A percentile compares a stretch with the other conserved stretches of the same genome.
phyloP scores from a whole-genome alignment of 2,888 invertebrate genomes.

The Brachypalpus laphriformis region DNA sequence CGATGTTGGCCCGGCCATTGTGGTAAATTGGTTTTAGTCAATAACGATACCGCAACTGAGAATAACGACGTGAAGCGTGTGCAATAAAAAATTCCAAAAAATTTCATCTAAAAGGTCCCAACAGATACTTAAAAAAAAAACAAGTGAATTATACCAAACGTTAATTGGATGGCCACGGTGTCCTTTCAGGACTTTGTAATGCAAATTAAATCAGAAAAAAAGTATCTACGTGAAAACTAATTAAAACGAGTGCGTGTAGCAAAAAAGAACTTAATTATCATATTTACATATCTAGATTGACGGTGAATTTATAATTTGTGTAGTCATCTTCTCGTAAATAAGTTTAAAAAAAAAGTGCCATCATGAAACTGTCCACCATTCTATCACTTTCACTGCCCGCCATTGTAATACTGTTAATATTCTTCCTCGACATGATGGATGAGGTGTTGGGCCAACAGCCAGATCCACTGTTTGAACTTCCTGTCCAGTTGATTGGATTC shows the following conservation, averaged over 20 bases:
- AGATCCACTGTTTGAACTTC: slow-evolving; percentile 88
- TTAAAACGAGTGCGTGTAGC: slow-evolving; percentile 50
- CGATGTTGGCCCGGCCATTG: slow-evolving; percentile 67
- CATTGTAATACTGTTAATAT: slow-evolving; percentile 79
- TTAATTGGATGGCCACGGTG: slow-evolving; percentile 49
- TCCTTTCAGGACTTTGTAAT: slow-evolving; percentile 57
- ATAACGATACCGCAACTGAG: slow-evolving; percentile 59
- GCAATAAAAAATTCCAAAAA: neutral
- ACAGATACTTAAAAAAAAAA: slow-evolving; percentile 5
- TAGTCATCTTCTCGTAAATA: neutral
- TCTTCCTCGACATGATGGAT: slow-evolving; percentile 79
- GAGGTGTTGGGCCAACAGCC: slow-evolving; percentile 80
- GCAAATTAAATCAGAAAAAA: slow-evolving; percentile 61
- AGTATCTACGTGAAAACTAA: slow-evolving; percentile 42
- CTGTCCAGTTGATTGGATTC: slow-evolving; percentile 93
- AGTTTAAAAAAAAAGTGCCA: slow-evolving; percentile 5
- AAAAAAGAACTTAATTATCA: slow-evolving; percentile 29
- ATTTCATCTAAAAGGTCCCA: slow-evolving; percentile 1
- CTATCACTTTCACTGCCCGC: slow-evolving; percentile 79
- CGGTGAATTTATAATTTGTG: slow-evolving; percentile 37
- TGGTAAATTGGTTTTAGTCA: slow-evolving; percentile 70
- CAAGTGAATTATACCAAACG: slow-evolving; percentile 36
- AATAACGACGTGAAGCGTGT: slow-evolving; percentile 23
- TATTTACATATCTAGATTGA: slow-evolving; percentile 67
- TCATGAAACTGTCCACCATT: slow-evolving; percentile 78